Conservation (phyloP, 1,140 invertebrate genomes). For the roundworm (Caenorhabditis elegans) region DNA sequence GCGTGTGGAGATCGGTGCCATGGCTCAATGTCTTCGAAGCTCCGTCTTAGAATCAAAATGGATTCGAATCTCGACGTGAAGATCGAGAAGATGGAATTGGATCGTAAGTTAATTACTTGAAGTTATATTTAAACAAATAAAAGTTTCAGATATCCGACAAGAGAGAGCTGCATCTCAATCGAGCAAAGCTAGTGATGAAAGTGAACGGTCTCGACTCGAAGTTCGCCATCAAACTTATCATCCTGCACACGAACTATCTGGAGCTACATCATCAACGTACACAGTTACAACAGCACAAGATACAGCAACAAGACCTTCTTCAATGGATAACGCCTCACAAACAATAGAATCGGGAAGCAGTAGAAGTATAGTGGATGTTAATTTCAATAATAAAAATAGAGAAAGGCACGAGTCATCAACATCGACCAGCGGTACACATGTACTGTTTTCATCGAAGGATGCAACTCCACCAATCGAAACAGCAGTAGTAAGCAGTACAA, state of each 20-base stretch:
- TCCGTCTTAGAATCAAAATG: conserved; percentile 35
- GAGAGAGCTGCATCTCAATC: conserved; percentile 42
- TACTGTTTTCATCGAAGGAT: conserved; percentile 10
- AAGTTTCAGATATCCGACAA: conserved; percentile 35
- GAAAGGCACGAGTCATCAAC: conserved; percentile 9
- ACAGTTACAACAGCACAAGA: background rate
- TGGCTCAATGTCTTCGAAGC: conserved; percentile 43
- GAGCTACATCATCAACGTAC: background rate
- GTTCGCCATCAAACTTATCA: conserved; percentile 16
- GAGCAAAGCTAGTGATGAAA: conserved; percentile 33
- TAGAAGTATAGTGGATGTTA: conserved; percentile 17
- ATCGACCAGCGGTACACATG: conserved; percentile 11
- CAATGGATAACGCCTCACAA: conserved; percentile 37
- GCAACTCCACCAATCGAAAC: background rate
- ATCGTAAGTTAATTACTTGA: background rate
- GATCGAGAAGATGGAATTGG: conserved; percentile 43
- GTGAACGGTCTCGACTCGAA: conserved; percentile 1
- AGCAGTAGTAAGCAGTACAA: background rate
- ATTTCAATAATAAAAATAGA: conserved; percentile 30
- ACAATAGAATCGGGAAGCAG: conserved; percentile 32
- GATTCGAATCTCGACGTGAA: conserved; percentile 45
- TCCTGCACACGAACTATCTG: conserved; percentile 3
- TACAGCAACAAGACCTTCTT: conserved; percentile 14
- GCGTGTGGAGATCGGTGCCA: conserved; percentile 33
- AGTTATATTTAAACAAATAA: background rate